Evolutionary conservation across 1,140 invertebrate genomes (phyloP), one percentile per base, ranked within the genome.

Genomic region (Dufourea novaeangliae): DNA sequence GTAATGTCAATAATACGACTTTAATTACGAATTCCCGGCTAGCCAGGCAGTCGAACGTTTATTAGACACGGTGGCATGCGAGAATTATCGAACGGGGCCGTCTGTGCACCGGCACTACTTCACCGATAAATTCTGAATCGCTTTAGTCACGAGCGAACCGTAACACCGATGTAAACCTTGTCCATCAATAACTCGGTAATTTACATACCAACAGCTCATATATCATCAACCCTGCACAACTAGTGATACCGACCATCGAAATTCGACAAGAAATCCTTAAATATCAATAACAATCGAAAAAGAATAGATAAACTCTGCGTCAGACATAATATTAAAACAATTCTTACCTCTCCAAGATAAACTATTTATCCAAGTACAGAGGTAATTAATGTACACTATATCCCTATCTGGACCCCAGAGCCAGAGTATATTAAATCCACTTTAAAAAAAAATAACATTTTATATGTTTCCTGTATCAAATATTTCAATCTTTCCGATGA

Each of bases 11-110:
- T 83, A 72, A 50, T 76, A 50, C 41, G 2, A 37, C 22, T 41
- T 83, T 68, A 78, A 82, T 78, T 78, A 44, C 25, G 22, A 54
- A 78, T 68, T 78, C 63, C 66, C 78, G 63, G 27, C n/a, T 62
- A 46, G 7, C 63, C 62, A 20, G 14, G n/a, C 20, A 27, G 34
- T 56, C 3, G 12, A 74, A 39, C 62, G 14, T 66, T 74, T 54
- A 37, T 74, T 74, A 66, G 27, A 14, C 37, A 10, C 50, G 50
- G n/a, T 76, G 73, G 73, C 41, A 76, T 69, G 50, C 73, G 52
- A 69, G 64, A 59, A 41, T 75, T 75, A 66, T 79, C 59, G 70
- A 57, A 61, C 70, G 54, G 22, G 41, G n/a, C 37, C 29, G 32
- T 7, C 10, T 22, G 27, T 41, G 41, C 14, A 50, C 17, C 25